Evolutionary conservation across 1,140 invertebrate genomes (phyloP).

Genomic region (Grapholita molesta): DNA sequence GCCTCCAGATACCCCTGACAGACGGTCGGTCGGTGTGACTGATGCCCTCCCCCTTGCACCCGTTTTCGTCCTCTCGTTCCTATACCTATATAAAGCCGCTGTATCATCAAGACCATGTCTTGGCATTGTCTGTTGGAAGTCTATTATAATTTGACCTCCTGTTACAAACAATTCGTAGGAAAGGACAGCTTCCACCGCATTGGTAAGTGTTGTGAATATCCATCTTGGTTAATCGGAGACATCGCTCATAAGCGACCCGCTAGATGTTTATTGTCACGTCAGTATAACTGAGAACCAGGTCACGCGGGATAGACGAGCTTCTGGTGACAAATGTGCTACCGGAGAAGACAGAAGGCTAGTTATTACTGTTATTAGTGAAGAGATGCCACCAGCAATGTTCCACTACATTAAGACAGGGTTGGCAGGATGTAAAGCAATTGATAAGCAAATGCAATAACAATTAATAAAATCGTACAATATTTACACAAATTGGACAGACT

Average conservation of each 20-base stretch:
- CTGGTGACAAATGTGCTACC: background rate
- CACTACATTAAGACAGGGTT: background rate
- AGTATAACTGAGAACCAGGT: background rate
- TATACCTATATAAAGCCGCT: no score
- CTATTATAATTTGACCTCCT: background rate
- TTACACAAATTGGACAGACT: no score
- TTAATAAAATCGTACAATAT: no score
- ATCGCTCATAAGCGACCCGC: slow-evolving; percentile 2
- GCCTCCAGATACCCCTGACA: slow-evolving; percentile 2
- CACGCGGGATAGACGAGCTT: background rate
- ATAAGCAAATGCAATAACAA: no score
- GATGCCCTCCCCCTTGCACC: background rate
- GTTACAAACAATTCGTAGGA: background rate
- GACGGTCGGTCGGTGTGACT: background rate
- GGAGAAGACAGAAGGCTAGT: background rate
- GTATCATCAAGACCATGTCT: background rate
- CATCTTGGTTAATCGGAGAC: background rate
- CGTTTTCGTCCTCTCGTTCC: background rate
- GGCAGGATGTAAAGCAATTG: background rate
- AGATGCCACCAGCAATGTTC: background rate
- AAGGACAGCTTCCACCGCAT: no score
- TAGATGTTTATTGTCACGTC: slow-evolving; percentile 9
- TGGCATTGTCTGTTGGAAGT: background rate
- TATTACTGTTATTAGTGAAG: background rate
- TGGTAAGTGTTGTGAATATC: background rate